Percentiles rank a stretch among this genome's conserved stretches.
Conservation (phyloP, 2,888 invertebrate genomes). For the Drosophila demipolita region DNA sequence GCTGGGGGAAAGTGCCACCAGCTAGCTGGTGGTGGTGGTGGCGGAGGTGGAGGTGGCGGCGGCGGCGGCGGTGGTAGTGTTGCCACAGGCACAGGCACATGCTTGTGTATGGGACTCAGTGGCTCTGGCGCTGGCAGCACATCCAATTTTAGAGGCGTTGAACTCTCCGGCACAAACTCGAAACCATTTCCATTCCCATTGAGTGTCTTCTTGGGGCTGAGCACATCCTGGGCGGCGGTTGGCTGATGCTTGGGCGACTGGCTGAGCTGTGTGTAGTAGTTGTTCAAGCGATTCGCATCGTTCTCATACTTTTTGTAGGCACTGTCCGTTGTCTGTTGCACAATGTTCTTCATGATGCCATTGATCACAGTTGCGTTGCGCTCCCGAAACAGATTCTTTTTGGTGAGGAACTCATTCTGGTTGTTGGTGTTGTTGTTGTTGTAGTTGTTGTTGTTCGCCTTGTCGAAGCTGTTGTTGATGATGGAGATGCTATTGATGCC, state of each 20-base stretch:
- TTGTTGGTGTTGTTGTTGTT: constrained; percentile 63
- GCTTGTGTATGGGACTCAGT: constrained; percentile 63
- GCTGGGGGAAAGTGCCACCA: constrained; percentile 67
- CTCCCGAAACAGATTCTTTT: constrained; percentile 83
- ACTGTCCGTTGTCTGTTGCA: constrained; percentile 61
- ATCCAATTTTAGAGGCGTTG: constrained; percentile 61
- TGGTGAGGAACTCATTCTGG: constrained; percentile 83
- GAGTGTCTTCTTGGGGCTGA: constrained; percentile 79
- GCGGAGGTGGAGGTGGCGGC: constrained; percentile 77
- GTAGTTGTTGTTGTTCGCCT: constrained; percentile 70
- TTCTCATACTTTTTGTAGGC: constrained; percentile 84
- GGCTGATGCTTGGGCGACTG: constrained; percentile 81
- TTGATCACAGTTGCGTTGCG: constrained; percentile 83
- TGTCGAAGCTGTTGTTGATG: constrained; percentile 81
- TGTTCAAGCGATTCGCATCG: constrained; percentile 84
- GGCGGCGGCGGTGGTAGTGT: constrained; percentile 53
- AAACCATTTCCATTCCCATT: constrained; percentile 77
- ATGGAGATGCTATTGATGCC: constrained; percentile 81
- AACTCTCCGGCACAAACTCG: constrained; percentile 50
- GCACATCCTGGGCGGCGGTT: constrained; percentile 45
- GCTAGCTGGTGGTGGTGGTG: constrained; percentile 72
- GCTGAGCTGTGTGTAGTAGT: constrained; percentile 82
- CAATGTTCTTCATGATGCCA: constrained; percentile 84
- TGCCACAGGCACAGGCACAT: constrained; percentile 24
- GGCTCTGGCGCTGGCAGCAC: constrained; percentile 53